Evolutionary conservation across 2,797 vertebrate species (phyloP), one percentile per base, ranked within the genome.

Genomic region (Acanthornis magna): DNA sequence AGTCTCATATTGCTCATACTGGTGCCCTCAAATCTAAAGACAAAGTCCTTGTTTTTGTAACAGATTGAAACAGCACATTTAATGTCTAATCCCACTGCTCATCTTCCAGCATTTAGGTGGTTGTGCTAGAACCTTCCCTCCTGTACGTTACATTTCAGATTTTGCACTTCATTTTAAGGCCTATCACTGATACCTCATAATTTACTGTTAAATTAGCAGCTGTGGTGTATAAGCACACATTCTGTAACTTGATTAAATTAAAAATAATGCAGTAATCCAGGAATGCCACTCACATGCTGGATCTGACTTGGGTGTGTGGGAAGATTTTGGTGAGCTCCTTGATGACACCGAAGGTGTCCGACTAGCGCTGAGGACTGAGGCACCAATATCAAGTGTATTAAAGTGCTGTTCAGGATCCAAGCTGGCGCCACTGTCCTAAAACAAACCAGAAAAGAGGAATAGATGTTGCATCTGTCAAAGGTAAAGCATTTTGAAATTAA

Each of bases 311-410:
- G 97, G 97, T 9, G 97, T 97, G 87, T 96, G 96, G 6, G 97
- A 97, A 91, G 98, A 98, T 96, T 98, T 98, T 82, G 96, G 97
- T 5, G 98, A 98, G 77, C 97, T 98, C 79, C 96, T 97, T 60
- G 98, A 98, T 62, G 98, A 98, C 3, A 89, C 97, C 3, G 98
- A 98, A 3, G 98, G 97, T 1, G 98, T 98, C 58, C 95, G 96
- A 43, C 96, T 98, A 89, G 97, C 9, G 3, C 87, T 95, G 54
- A 98, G 97, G 89, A 98, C 92, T 8, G 98, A 96, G 89, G 97
- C 67, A 63, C 96, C 97, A 82, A 97, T 68, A 55, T 98, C 97
- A 26, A 98, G 95, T 16, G 97, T 68, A 15, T 89, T 97, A 87
- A 98, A 97, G 96, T 97, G 97, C 93, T 97, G 98, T 90, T 97